phyloP scores from a whole-genome alignment of 1,140 invertebrate genomes.

The Sogatella furcifera region DNA sequence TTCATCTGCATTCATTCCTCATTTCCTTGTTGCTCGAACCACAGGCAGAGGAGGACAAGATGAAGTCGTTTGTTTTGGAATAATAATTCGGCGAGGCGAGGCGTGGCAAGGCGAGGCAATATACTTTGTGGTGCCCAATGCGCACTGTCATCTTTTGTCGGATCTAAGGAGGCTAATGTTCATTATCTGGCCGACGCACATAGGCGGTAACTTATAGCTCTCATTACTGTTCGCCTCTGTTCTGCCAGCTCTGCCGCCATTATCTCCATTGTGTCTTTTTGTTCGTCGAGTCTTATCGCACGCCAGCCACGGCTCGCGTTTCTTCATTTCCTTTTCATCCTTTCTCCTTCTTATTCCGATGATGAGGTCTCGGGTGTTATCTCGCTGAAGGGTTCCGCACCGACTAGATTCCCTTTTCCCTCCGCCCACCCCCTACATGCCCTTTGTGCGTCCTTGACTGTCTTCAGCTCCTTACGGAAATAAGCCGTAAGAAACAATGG shows the following conservation, averaged over 20 bases:
- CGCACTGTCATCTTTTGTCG: slow-evolving; percentile 1
- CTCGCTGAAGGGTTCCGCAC: background rate
- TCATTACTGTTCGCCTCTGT: background rate
- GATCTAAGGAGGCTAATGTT: slow-evolving; percentile 1
- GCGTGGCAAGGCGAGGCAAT: background rate
- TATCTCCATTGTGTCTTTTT: slow-evolving; percentile 3
- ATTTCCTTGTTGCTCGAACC: background rate
- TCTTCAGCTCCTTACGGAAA: no score
- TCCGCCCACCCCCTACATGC: no score
- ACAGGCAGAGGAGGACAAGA: background rate
- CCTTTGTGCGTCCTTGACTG: no score
- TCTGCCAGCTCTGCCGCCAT: background rate
- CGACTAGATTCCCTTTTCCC: no score
- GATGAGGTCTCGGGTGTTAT: slow-evolving; percentile 1
- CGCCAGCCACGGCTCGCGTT: background rate
- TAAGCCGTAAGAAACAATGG: no score
- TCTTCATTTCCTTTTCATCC: slow-evolving; percentile 3
- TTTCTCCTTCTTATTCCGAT: background rate
- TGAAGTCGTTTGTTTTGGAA: background rate
- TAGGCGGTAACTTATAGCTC: background rate
- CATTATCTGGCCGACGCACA: background rate
- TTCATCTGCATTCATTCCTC: background rate
- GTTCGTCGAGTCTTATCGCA: background rate
- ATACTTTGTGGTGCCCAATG: background rate
- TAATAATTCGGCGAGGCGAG: background rate